Percentiles rank a stretch among this genome's conserved stretches.
phyloP scores from a whole-genome alignment of 2,797 vertebrate genomes.

The Dicrostonyx torquatus region DNA sequence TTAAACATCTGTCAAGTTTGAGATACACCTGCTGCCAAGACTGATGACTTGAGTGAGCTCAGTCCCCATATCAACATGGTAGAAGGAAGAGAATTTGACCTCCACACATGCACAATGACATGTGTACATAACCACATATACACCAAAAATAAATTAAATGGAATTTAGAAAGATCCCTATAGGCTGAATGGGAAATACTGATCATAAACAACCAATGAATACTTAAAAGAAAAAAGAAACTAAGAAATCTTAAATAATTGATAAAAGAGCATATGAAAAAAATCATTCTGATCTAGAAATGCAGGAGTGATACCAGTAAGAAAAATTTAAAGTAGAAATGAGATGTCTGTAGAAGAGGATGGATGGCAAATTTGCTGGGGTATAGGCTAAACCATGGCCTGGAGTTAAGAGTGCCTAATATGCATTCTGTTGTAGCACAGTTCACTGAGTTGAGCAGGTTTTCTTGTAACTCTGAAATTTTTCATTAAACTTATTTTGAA shows the following conservation, averaged over 20 bases:
- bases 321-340: constrained; percentile 1
- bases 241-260: constrained; percentile 32
- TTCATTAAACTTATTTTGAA: constrained; percentile 81
- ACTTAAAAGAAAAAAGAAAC: constrained; percentile 12
- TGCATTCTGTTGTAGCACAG: background rate
- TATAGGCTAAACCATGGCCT: background rate
- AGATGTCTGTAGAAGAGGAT: background rate
- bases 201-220: constrained; percentile 21
- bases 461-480: constrained; percentile 50
- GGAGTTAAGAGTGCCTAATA: background rate
- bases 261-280: constrained; percentile 34
- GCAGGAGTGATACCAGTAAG: background rate
- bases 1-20: constrained; percentile 4
- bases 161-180: background rate
- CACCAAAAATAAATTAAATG: background rate
- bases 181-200: background rate
- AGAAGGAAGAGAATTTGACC: background rate
- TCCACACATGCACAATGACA: background rate
- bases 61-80: background rate
- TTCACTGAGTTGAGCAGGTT: background rate
- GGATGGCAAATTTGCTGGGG: background rate
- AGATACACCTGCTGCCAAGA: background rate
- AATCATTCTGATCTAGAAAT: constrained; percentile 56
- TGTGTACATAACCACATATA: background rate
- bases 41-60: background rate